Percentiles rank a stretch among this genome's conserved stretches.
Evolutionary conservation across 1,140 invertebrate genomes (phyloP).

Genomic region (Anadara kagoshimensis): DNA sequence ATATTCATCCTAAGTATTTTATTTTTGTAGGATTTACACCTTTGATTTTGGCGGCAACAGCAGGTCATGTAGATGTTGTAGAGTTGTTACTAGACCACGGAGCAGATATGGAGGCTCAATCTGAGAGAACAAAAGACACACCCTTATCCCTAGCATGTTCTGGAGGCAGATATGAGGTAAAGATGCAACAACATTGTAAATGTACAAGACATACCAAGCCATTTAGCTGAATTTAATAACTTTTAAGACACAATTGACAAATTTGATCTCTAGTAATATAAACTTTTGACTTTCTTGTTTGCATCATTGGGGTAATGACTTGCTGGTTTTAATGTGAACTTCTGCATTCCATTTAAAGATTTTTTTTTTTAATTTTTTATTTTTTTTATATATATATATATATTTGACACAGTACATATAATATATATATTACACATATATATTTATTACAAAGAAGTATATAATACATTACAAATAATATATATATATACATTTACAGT

Average conservation of each 20-base stretch:
- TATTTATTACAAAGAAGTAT: no score
- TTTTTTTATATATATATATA: no score
- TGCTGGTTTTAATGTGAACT: no score
- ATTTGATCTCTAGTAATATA: not conserved
- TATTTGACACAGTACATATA: no score
- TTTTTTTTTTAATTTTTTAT: no score
- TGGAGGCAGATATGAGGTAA: slow-evolving; percentile 92
- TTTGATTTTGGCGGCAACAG: slow-evolving; percentile 96
- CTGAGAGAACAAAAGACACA: slow-evolving; percentile 98
- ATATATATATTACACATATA: no score
- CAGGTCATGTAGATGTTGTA: slow-evolving; percentile 95
- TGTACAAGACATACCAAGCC: no score
- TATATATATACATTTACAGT: no score
- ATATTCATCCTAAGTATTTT: not conserved
- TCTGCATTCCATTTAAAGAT: no score
- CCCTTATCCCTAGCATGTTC: slow-evolving; percentile 97
- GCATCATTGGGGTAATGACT: not conserved
- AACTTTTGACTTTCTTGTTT: not conserved
- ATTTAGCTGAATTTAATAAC: no score
- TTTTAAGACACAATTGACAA: no score
- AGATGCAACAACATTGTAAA: not conserved
- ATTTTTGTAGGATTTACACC: slow-evolving; percentile 89
- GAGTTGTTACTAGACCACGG: slow-evolving; percentile 94
- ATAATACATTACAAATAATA: no score
- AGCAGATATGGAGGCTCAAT: slow-evolving; percentile 98